Evolutionary conservation across 2,888 invertebrate genomes (phyloP).

Genomic region (Exephanes ischioxanthus): DNA sequence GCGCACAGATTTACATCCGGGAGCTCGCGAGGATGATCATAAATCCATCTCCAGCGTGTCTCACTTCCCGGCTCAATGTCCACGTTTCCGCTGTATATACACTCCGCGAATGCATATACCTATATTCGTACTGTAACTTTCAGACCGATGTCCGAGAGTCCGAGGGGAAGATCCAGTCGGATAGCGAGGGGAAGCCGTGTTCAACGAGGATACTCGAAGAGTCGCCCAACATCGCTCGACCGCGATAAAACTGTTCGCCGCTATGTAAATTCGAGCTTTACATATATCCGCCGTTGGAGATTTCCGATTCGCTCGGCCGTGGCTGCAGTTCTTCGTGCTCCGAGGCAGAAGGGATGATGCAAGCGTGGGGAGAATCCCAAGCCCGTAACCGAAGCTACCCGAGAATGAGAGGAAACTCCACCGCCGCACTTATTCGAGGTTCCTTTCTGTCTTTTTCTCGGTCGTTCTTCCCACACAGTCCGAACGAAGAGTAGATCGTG

Average conservation of each 20-base stretch:
- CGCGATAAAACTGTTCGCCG: constrained; percentile 75
- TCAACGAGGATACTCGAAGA: constrained; percentile 25
- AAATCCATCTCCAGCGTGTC: constrained; percentile 77
- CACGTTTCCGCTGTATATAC: constrained; percentile 38
- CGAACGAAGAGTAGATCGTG: constrained; percentile 1
- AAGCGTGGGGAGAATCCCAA: not conserved
- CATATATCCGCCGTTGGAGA: constrained; percentile 67
- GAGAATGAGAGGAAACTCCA: constrained; percentile 9
- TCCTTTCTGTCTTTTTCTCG: constrained; percentile 2
- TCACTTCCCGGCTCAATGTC: constrained; percentile 73
- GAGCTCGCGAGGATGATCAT: constrained; percentile 76
- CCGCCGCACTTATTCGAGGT: constrained; percentile 7
- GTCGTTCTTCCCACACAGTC: not conserved
- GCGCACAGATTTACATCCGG: constrained; percentile 75
- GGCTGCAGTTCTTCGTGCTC: constrained; percentile 30
- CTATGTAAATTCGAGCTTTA: constrained; percentile 77
- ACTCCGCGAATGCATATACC: not conserved
- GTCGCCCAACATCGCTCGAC: constrained; percentile 67
- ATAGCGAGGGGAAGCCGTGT: constrained; percentile 58
- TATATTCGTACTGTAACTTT: constrained; percentile 19
- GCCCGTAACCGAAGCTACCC: not conserved
- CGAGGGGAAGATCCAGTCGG: constrained; percentile 67
- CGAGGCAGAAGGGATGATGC: constrained; percentile 6
- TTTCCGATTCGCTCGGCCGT: constrained; percentile 69
- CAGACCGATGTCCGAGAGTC: constrained; percentile 50